These are phyloP conservation scores for Eretmochelys imbricata DNA, from an alignment of 2,113 vertebrate species.

Conservation along the genomic window DNA sequence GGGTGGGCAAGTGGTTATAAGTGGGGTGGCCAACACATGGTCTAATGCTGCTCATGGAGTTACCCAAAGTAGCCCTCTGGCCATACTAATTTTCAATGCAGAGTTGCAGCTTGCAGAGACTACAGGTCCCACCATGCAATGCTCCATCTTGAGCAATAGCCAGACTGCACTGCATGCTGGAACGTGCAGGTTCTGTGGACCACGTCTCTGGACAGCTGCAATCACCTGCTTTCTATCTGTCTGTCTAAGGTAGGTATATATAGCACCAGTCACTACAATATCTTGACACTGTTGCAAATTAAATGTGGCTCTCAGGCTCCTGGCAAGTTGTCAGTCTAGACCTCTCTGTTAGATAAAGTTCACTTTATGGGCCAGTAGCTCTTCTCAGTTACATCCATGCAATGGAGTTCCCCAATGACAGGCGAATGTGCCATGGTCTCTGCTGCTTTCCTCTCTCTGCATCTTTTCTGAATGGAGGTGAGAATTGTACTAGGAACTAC, in stretches of 20 bases:
- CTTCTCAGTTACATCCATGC: neutral
- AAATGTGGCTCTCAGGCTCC: rapidly evolving
- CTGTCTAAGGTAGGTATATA: rapidly evolving
- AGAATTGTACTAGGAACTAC: neutral
- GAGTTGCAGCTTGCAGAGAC: rapidly evolving
- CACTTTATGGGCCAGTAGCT: rapidly evolving
- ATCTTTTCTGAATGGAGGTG: rapidly evolving
- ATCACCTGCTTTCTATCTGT: neutral
- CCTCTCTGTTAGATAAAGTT: rapidly evolving
- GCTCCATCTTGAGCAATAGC: neutral
- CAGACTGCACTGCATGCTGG: rapidly evolving
- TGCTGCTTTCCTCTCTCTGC: neutral
- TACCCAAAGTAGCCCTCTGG: neutral
- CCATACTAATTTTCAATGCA: neutral
- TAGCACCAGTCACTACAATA: neutral
- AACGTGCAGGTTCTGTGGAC: rapidly evolving
- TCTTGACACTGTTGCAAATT: rapidly evolving
- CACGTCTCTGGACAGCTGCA: neutral
- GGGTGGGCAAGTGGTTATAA: neutral
- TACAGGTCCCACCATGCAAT: neutral
- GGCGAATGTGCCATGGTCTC: rapidly evolving
- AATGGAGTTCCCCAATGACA: neutral
- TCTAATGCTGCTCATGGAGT: rapidly evolving
- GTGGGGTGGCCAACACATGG: rapidly evolving
- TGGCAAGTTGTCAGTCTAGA: rapidly evolving